Conservation (phyloP, 2,888 invertebrate genomes). For the Apamea sordens region DNA sequence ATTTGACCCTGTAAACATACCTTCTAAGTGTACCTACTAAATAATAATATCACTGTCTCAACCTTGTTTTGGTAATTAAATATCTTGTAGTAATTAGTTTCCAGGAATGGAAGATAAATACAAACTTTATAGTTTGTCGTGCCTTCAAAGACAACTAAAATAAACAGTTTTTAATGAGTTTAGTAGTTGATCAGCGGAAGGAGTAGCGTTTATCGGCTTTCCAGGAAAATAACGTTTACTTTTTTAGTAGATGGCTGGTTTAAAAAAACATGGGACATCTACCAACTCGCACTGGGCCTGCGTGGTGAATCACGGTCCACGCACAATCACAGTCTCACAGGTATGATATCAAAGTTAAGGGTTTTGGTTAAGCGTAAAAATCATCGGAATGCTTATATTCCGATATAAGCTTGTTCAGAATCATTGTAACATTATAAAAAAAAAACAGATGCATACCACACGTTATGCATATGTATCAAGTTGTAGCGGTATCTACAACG, state of each 20-base stretch:
- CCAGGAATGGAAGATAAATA: conserved; percentile 37
- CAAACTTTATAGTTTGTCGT: conserved; percentile 25
- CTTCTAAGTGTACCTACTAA: neutral
- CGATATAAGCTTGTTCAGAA: too few species aligned
- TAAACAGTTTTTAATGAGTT: conserved; percentile 42
- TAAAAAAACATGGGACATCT: too few species aligned
- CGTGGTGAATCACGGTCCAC: too few species aligned
- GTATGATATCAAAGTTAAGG: too few species aligned
- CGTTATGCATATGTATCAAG: neutral
- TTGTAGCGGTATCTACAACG: too few species aligned
- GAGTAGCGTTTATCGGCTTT: neutral
- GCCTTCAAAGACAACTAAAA: conserved; percentile 38
- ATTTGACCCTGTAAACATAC: too few species aligned
- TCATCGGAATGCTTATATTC: neutral
- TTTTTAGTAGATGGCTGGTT: neutral
- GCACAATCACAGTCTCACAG: too few species aligned
- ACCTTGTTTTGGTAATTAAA: conserved; percentile 29
- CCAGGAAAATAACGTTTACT: neutral
- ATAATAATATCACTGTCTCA: neutral
- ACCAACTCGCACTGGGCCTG: too few species aligned
- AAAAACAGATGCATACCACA: neutral
- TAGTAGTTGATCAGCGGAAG: conserved; percentile 23
- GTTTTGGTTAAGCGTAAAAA: neutral
- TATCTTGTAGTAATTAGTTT: conserved; percentile 22
- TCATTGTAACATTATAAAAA: too few species aligned